Conservation (phyloP, 2,888 invertebrate genomes). For the Leptopilina myrica region DNA sequence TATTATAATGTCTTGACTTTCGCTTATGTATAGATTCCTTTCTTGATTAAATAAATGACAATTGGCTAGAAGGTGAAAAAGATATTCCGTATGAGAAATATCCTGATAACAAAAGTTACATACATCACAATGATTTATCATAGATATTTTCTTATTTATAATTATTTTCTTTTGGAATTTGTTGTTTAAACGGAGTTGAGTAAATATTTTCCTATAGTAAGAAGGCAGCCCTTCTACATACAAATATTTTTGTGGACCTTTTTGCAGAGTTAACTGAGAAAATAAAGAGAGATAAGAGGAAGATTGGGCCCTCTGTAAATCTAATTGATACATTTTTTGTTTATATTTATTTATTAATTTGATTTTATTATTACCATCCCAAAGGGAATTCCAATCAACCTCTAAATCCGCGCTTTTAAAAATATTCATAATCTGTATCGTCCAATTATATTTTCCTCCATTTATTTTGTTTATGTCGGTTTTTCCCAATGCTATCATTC, state of each 20-base stretch:
- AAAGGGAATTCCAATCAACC: neutral
- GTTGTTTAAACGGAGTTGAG: neutral
- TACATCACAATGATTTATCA: too few species aligned
- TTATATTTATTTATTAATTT: neutral
- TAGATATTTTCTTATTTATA: neutral
- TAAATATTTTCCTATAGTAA: neutral
- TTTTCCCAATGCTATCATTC: neutral
- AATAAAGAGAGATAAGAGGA: neutral
- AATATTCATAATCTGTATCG: neutral
- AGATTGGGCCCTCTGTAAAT: neutral
- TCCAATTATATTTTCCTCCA: neutral
- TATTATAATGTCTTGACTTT: too few species aligned
- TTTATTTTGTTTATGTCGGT: neutral
- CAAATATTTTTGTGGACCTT: neutral
- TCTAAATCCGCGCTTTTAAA: neutral
- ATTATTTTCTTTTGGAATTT: neutral
- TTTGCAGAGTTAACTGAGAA: neutral
- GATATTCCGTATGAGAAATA: too few species aligned
- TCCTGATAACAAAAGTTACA: too few species aligned
- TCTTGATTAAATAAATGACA: too few species aligned
- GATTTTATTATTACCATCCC: too few species aligned
- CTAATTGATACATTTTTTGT: neutral
- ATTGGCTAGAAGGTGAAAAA: too few species aligned
- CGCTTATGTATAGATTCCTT: too few species aligned
- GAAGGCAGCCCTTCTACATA: neutral